phyloP scores from a whole-genome alignment of 2,888 invertebrate species.

The Pristionchus mayeri region DNA sequence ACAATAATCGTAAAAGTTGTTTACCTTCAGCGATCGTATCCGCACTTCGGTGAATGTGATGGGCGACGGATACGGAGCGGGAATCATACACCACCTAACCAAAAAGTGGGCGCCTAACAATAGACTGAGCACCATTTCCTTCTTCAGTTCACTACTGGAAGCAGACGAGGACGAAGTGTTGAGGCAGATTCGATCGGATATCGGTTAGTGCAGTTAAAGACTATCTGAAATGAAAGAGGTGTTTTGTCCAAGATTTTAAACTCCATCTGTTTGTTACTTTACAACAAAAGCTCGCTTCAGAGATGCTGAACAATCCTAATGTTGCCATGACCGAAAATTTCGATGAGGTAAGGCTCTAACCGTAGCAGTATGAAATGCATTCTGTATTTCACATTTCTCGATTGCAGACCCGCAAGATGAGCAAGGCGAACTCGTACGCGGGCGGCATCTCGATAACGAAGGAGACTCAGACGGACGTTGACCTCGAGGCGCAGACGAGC shows the following conservation, averaged over 20 bases:
- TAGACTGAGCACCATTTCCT: too few relatives aligned
- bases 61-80: constrained; percentile 75
- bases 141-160: constrained; percentile 61
- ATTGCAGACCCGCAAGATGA: constrained; percentile 2
- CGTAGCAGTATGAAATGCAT: background rate
- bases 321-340: background rate
- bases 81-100: constrained; percentile 74
- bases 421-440: constrained; percentile 36
- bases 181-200: constrained; percentile 71
- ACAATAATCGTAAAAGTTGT: too few relatives aligned
- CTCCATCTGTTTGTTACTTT: background rate
- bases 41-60: constrained; percentile 75
- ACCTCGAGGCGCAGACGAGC: constrained; percentile 26
- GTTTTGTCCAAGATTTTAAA: background rate
- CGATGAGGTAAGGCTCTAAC: background rate
- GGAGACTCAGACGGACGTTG: constrained; percentile 35
- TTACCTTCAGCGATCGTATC: constrained; percentile 70
- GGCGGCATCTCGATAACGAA: background rate
- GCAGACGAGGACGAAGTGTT: constrained; percentile 74
- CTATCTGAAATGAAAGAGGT: background rate
- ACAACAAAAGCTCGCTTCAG: background rate
- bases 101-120: constrained; percentile 52
- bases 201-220: constrained; percentile 55
- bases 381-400: background rate
- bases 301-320: constrained; percentile 42